Base-by-base conservation (phyloP, 2,113 vertebrate genomes). In the Chionis minor region DNA sequence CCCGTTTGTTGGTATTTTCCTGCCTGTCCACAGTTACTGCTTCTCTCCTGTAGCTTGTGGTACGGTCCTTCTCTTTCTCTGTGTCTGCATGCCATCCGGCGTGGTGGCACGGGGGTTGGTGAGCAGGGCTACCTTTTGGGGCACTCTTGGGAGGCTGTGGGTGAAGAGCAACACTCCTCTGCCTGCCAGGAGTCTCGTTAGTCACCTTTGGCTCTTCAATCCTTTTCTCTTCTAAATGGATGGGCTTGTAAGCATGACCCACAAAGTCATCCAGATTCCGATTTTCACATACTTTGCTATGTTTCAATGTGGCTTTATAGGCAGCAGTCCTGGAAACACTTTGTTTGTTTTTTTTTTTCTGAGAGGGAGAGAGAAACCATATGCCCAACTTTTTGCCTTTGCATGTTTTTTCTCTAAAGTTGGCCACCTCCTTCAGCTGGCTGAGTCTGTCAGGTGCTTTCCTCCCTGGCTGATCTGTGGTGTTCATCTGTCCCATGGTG, bases 401-500 rank as follows among this genome's bases (percentile, higher is more conserved):
- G 26, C 5, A 14, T 51, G 38, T 6, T 40, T 73, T 16, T 74
- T n/a, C 44, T 44, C 35, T 51, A 5, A 54, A 40, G 8, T 55
- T 52, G 69, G 32, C 16, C 30, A 44, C 9, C 1, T 2, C 32
- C 20, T 93, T 81, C 23, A 7, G 5, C 9, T 74, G 32, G 26
- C 16, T 15, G 23, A 8, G 9, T 89, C 27, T 69, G 17, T n/a
- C 12, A 27, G 16, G 14, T 45, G 8, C 21, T 67, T 73, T 63
- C 44, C 69, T 69, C 35, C 12, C 27, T 51, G 45, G 6, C 32
- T 67, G 24, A 28, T 33, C 26, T 75, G 4, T 14, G 15, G 15
- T 27, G 32, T 33, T 42, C 0, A 0, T 63, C 55, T 55, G 59
- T 45, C 14, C n/a, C 9, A 33, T 30, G 0, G 2, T 3, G 5